These are phyloP conservation scores for Epirrhoe tristata DNA, from an alignment of 2,888 invertebrate species.

Conservation along the genomic window DNA sequence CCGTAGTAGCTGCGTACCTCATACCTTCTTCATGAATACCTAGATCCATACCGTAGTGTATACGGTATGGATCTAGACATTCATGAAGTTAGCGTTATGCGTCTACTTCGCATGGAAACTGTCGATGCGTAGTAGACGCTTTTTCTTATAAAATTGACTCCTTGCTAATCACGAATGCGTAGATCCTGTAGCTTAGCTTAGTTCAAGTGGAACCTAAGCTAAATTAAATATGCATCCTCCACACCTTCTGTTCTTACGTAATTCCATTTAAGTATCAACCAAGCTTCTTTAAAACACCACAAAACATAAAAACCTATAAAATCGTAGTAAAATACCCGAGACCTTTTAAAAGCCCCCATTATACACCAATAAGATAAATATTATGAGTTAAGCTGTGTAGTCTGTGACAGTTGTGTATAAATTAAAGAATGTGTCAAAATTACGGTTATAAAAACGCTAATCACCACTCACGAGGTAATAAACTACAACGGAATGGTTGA, in stretches of 20 bases:
- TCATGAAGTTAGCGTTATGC: no score
- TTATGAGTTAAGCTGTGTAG: slow-evolving; percentile 16
- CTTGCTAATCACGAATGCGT: no score
- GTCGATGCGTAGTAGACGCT: no score
- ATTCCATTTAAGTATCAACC: slow-evolving; percentile 1
- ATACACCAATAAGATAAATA: slow-evolving; percentile 25
- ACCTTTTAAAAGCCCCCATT: slow-evolving; percentile 9
- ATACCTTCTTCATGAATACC: no score
- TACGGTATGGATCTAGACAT: no score
- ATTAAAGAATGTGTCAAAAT: slow-evolving; percentile 24
- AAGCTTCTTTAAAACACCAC: slow-evolving; percentile 22
- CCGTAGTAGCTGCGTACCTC: no score
- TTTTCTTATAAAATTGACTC: no score
- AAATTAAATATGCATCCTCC: no score
- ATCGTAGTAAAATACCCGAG: slow-evolving; percentile 14
- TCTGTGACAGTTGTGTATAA: slow-evolving; percentile 26
- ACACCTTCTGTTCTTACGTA: slow-evolving; percentile 6
- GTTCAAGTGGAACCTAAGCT: no score
- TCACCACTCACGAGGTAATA: slow-evolving; percentile 23
- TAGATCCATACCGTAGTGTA: no score
- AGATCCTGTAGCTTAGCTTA: no score
- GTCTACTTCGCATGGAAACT: no score
- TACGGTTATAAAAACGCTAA: slow-evolving; percentile 23
- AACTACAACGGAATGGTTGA: slow-evolving; percentile 14
- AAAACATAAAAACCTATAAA: slow-evolving; percentile 25